Evolutionary conservation across 2,888 invertebrate genomes (phyloP).

Genomic region (Spodoptera picta): DNA sequence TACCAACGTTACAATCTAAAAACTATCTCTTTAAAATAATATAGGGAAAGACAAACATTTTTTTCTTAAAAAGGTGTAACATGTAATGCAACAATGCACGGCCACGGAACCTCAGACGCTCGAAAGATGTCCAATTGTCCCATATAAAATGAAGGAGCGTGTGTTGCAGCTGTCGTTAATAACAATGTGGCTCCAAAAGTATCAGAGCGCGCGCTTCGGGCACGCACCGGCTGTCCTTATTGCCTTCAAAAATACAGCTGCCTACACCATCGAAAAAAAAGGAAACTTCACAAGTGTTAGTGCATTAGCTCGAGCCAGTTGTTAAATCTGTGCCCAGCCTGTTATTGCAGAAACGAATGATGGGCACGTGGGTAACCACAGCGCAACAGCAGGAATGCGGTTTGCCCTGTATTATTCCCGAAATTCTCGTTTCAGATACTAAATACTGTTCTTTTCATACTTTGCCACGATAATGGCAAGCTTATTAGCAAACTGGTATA

Average conservation of each 20-base stretch:
- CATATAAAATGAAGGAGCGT: slow-evolving; percentile 65
- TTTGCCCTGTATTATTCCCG: background rate
- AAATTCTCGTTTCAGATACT: background rate
- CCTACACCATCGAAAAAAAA: slow-evolving; percentile 43
- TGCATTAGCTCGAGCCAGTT: slow-evolving; percentile 29
- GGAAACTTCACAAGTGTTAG: slow-evolving; percentile 20
- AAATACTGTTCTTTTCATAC: background rate
- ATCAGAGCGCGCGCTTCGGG: slow-evolving; percentile 65
- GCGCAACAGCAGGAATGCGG: slow-evolving; percentile 1
- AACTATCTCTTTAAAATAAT: no score
- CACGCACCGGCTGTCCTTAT: slow-evolving; percentile 66
- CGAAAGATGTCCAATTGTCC: slow-evolving; percentile 49
- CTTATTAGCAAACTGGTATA: background rate
- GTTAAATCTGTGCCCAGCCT: slow-evolving; percentile 32
- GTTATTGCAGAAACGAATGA: slow-evolving; percentile 2
- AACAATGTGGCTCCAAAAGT: slow-evolving; percentile 76
- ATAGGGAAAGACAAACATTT: no score
- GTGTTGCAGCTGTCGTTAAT: slow-evolving; percentile 80
- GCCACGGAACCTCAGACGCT: slow-evolving; percentile 40
- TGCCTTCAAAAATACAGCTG: slow-evolving; percentile 73
- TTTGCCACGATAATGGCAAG: background rate
- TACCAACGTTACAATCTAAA: no score
- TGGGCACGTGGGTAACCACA: background rate
- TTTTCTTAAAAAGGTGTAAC: background rate
- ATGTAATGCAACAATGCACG: background rate